Evolutionary conservation across 2,888 invertebrate species (phyloP).

Genomic region (Acrobasis suavella): DNA sequence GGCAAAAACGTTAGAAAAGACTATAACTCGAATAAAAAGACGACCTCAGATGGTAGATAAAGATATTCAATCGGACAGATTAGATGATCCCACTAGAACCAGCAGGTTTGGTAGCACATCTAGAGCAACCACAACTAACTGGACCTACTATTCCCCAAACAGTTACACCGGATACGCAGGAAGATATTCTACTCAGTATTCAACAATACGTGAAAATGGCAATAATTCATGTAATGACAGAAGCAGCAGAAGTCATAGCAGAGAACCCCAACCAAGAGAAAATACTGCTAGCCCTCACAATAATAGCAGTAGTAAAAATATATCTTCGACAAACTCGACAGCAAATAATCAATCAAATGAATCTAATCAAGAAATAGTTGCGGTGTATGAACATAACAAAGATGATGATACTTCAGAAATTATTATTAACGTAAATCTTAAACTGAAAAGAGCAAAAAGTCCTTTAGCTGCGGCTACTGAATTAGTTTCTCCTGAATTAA

Average conservation of each 20-base stretch:
- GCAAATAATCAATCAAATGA: slow-evolving; percentile 41
- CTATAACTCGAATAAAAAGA: slow-evolving; percentile 82
- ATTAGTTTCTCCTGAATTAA: slow-evolving; percentile 68
- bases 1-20: slow-evolving; percentile 87
- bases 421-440: slow-evolving; percentile 74
- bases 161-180: slow-evolving; percentile 75
- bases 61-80: slow-evolving; percentile 87
- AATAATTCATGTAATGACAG: slow-evolving; percentile 56
- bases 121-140: slow-evolving; percentile 83
- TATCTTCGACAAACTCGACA: slow-evolving; percentile 25
- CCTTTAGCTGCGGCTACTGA: slow-evolving; percentile 52
- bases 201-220: slow-evolving; percentile 61
- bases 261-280: slow-evolving; percentile 60
- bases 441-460: slow-evolving; percentile 67
- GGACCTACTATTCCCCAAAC: slow-evolving; percentile 84
- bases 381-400: slow-evolving; percentile 64
- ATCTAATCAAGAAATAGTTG: slow-evolving; percentile 51
- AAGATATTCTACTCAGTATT: slow-evolving; percentile 72
- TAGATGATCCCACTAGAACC: slow-evolving; percentile 86
- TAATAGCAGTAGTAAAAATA: slow-evolving; percentile 48
- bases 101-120: slow-evolving; percentile 83
- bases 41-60: slow-evolving; percentile 85
- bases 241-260: slow-evolving; percentile 66
- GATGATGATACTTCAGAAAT: slow-evolving; percentile 70
- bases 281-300: slow-evolving; percentile 40